Evolutionary conservation across 2,113 vertebrate species (phyloP).

Genomic region (Pantherophis guttatus): DNA sequence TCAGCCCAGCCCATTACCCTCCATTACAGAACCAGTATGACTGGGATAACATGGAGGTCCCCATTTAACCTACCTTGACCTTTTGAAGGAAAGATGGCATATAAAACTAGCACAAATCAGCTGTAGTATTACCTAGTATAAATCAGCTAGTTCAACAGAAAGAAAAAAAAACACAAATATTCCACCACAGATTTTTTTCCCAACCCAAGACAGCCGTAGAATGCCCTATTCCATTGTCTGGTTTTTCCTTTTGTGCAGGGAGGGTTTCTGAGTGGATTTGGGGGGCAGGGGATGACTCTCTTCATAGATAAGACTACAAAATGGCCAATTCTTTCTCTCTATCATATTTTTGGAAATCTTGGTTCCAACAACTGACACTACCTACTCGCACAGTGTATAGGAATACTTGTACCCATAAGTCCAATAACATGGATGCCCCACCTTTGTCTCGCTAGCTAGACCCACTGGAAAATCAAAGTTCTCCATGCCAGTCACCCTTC

Average conservation of each 20-base stretch:
- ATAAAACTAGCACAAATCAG: background rate
- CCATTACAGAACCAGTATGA: background rate
- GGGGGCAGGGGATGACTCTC: background rate
- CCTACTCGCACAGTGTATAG: background rate
- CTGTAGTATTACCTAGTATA: background rate
- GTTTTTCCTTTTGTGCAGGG: background rate
- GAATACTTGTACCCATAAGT: background rate
- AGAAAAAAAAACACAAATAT: background rate
- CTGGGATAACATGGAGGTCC: background rate
- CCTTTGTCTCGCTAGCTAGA: background rate
- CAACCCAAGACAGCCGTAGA: background rate
- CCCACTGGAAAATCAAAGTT: background rate
- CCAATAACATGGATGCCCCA: conserved; percentile 19
- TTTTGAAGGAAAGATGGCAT: background rate
- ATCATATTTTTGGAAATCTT: background rate
- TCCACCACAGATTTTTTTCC: background rate
- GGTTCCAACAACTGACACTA: background rate
- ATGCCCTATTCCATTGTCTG: background rate
- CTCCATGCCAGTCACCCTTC: background rate
- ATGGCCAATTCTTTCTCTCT: background rate
- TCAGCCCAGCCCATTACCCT: background rate
- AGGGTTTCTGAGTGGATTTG: background rate
- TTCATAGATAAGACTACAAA: background rate
- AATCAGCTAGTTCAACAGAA: background rate
- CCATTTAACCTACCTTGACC: background rate